Base-by-base conservation (phyloP, 2,797 vertebrate genomes). In the Trachops cirrhosus region DNA sequence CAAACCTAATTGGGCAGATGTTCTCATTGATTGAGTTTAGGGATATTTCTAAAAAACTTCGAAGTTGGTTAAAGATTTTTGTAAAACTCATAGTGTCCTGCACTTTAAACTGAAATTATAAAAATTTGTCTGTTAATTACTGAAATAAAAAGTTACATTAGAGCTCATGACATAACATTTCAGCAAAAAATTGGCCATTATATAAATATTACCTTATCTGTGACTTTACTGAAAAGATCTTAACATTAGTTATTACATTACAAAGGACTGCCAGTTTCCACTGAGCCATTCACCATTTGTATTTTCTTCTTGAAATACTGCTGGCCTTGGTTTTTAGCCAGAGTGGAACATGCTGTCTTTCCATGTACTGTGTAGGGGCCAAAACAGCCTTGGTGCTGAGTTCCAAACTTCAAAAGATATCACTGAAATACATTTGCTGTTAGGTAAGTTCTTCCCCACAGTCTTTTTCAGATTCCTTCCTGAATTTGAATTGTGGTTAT, bases 51-150 rank as follows among this genome's bases (percentile, higher is more conserved):
- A 39, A 67, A 85, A 80, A 44, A 10, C 44, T n/a, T 64, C 57
- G 92, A 41, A 59, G 15, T 94, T 37, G 14, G 3, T 39, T 54
- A 12, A 77, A 89, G 12, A 67, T 50, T 74, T 80, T 74, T 86
- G 9, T 83, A 50, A 89, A 91, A 82, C n/a, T 39, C 39, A 62
- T 15, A 68, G 26, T 87, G 12, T 68, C 41, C 77, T 77, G 80
- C 73, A 39, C n/a, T 89, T 92, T 85, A 85, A 94, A 70, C 11
- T 59, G 48, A 70, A 96, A 88, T 48, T 32, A 89, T 54, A 21
- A 74, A 93, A 85, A 62, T 2, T 37, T 64, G 10, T 75, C 9
- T 86, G 39, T 68, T 91, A 89, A 86, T 50, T 94, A 70, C 5
- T 26, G 12, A 89, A 70, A 75, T 89, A 9, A 82, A 96, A 78